Evolutionary conservation across 2,888 invertebrate species (phyloP), one percentile per base, ranked within the genome.

Genomic region (Drosophila helvetica): DNA sequence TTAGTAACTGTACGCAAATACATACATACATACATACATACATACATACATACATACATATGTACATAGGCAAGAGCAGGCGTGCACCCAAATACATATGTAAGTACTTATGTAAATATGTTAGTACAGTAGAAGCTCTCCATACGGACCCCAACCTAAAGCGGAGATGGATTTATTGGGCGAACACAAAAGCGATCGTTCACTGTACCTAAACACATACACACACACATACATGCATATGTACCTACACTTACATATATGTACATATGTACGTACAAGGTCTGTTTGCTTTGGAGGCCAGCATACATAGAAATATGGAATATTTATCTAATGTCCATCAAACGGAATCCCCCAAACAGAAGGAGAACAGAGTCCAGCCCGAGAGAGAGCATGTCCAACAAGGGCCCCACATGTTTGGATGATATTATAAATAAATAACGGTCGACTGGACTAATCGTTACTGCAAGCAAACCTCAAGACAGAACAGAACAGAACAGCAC

Each of bases 241-340:
- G 3, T 22, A 22, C 27, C 27, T 22, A 30, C 10, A 10, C 10
- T 10, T 10, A 30, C 30, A 30, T 10, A 30, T 9, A 1, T 2
- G 1, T 27, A 30, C 30, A n/a, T n/a, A n/a, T n/a, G 4, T 38
- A 12, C 5, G 22, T 22, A 2, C 38, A 59, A 61, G 42, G 48
- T 65, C 47, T 72, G 63, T 77, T 78, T 77, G 78, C 58, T 47
- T 42, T 55, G 58, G 43, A 19, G 53, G 67, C 52, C 68, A 71
- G 75, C 77, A 59, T 65, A 43, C 77, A 59, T 65, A 46, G 59
- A 62, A 64, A 75, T 74, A 69, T 58, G 62, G 57, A 79, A 64
- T 77, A 79, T 79, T 79, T 79, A 77, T 75, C 79, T 64, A 74
- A 77, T 77, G 67, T 71, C 66, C 72, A 64, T 72, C 71, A 71